Evolutionary conservation across 1,140 invertebrate genomes (phyloP).

Genomic region (Dreissena rostriformis): DNA sequence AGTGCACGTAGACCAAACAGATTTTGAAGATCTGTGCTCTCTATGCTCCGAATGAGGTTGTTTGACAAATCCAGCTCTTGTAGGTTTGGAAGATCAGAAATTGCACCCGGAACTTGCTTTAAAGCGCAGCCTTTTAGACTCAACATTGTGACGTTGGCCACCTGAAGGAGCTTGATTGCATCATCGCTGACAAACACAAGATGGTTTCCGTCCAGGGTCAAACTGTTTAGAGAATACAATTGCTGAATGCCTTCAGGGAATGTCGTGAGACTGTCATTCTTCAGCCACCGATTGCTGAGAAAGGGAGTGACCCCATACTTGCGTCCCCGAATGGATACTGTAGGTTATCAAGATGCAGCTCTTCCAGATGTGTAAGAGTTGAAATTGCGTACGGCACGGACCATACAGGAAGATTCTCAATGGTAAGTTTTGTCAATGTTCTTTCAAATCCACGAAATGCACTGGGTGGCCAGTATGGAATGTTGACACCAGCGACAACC

Average conservation of each 20-base stretch:
- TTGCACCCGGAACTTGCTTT: slow-evolving; percentile 44
- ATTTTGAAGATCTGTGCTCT: slow-evolving; percentile 46
- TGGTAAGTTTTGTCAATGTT: slow-evolving; percentile 22
- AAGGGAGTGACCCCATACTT: slow-evolving; percentile 32
- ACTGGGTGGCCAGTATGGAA: slow-evolving; percentile 16
- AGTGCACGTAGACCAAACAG: slow-evolving; percentile 12
- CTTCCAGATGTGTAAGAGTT: background rate
- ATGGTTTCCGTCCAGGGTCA: slow-evolving; percentile 45
- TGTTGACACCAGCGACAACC: slow-evolving; percentile 14
- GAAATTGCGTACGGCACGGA: slow-evolving; percentile 35
- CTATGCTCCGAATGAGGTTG: slow-evolving; percentile 54
- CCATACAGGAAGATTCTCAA: slow-evolving; percentile 12
- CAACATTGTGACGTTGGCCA: slow-evolving; percentile 35
- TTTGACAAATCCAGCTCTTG: slow-evolving; percentile 35
- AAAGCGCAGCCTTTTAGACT: slow-evolving; percentile 39
- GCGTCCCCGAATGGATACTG: slow-evolving; percentile 2
- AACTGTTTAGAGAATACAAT: background rate
- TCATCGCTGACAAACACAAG: slow-evolving; percentile 52
- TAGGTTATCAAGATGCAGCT: slow-evolving; percentile 40
- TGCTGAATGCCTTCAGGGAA: slow-evolving; percentile 50
- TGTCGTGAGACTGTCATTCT: slow-evolving; percentile 44
- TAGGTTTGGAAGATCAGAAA: slow-evolving; percentile 27
- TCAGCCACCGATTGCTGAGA: slow-evolving; percentile 4
- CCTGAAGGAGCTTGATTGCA: slow-evolving; percentile 32
- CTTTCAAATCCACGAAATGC: slow-evolving; percentile 51